Percentiles rank a stretch among this genome's conserved stretches.
phyloP scores from a whole-genome alignment of 2,888 invertebrate genomes.

The Folsomia manolachei region DNA sequence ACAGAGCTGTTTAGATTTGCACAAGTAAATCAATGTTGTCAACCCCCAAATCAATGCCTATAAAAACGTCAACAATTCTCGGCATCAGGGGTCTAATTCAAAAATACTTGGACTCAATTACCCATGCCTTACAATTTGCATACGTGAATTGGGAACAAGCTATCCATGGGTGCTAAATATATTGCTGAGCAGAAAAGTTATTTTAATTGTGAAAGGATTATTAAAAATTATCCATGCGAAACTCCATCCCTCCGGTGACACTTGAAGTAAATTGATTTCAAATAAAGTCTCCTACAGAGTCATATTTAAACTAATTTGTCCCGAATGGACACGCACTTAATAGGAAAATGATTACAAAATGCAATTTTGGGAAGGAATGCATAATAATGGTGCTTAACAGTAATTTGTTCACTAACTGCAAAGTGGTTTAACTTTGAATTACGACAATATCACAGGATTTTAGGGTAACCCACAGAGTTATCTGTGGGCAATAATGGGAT shows the following conservation, averaged over 20 bases:
- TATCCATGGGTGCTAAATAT: no score
- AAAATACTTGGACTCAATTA: no score
- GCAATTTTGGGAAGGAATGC: neutral
- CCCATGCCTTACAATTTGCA: no score
- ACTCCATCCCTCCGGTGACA: no score
- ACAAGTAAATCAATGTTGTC: no score
- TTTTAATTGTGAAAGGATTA: neutral
- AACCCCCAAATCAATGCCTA: no score
- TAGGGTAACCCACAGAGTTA: no score
- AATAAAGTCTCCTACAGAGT: neutral
- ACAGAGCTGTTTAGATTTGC: no score
- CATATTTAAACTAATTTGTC: neutral
- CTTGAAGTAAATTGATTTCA: no score
- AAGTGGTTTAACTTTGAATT: no score
- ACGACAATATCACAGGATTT: no score
- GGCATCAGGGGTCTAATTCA: neutral
- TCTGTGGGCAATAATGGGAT: no score
- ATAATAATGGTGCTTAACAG: neutral
- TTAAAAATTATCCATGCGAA: neutral
- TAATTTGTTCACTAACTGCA: neutral
- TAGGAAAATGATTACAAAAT: neutral
- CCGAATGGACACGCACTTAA: neutral
- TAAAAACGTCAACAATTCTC: neutral
- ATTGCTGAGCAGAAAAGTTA: neutral
- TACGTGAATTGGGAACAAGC: neutral